phyloP scores from a whole-genome alignment of 92 coral and sea anemone genomes.

The Phenganax stokvisi region DNA sequence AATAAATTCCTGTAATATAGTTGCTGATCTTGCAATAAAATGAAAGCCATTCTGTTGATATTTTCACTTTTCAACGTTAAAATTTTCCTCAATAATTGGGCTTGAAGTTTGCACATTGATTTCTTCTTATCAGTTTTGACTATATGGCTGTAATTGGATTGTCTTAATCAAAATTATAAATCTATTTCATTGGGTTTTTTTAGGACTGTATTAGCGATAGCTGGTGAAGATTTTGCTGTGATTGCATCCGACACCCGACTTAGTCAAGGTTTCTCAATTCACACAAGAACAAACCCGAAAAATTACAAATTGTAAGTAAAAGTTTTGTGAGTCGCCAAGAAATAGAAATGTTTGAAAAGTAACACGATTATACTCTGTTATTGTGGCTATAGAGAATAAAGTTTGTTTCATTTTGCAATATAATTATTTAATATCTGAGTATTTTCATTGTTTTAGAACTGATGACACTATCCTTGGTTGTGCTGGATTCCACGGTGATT shows the following conservation, averaged over 20 bases:
- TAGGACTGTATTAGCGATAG: conserved; percentile 83
- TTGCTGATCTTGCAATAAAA: too few species aligned
- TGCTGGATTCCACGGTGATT: conserved; percentile 98
- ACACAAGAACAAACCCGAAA: conserved; percentile 85
- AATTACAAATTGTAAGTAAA: conserved; percentile 74
- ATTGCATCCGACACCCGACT: conserved; percentile 94
- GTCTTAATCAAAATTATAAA: neutral
- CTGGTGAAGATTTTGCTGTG: conserved; percentile 95
- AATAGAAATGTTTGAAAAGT: neutral
- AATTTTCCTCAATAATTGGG: too few species aligned
- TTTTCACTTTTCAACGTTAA: too few species aligned
- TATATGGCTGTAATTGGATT: too few species aligned
- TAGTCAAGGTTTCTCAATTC: conserved; percentile 97
- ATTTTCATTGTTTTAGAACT: conserved; percentile 49
- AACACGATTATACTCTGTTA: neutral
- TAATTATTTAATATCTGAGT: neutral
- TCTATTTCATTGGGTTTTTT: neutral
- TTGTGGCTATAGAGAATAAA: too few species aligned
- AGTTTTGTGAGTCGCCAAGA: neutral
- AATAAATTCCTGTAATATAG: too few species aligned
- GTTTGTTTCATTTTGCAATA: too few species aligned
- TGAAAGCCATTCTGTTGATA: too few species aligned
- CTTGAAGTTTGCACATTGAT: too few species aligned
- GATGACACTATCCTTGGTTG: conserved; percentile 87
- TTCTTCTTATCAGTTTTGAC: too few species aligned